Conservation (phyloP, 2,888 invertebrate species). For the Campaea margaritaria region DNA sequence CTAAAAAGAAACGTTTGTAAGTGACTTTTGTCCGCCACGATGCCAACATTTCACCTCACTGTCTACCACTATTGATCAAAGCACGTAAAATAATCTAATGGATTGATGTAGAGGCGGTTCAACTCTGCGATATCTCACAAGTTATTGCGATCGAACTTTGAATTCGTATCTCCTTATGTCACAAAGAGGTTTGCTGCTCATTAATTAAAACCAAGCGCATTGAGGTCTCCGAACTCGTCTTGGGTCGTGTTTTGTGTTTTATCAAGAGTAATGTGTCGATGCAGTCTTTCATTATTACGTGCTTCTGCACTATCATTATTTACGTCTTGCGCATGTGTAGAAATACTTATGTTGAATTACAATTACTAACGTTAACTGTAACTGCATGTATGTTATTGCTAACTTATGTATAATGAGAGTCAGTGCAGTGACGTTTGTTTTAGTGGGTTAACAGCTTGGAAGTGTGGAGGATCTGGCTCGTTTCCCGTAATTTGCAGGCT, state of each 20-base stretch:
- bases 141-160: constrained; percentile 31
- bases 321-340: not conserved
- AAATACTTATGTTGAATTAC: not conserved
- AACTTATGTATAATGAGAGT: constrained; percentile 10
- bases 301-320: constrained; percentile 10
- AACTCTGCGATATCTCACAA: constrained; percentile 19
- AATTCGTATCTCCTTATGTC: constrained; percentile 25
- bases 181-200: constrained; percentile 48
- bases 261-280: constrained; percentile 46
- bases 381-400: not conserved
- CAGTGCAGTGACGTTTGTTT: constrained; percentile 5
- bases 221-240: constrained; percentile 56
- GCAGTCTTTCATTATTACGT: constrained; percentile 34
- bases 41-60: no score
- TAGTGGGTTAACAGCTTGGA: constrained; percentile 19
- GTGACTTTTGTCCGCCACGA: no score
- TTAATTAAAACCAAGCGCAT: constrained; percentile 42
- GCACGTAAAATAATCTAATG: constrained; percentile 13
- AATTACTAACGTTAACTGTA: not conserved
- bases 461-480: constrained; percentile 19
- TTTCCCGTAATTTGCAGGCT: constrained; percentile 13
- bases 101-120: constrained; percentile 10
- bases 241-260: constrained; percentile 56
- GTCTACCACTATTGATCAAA: not conserved
- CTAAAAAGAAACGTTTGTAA: no score